Percentiles rank a stretch among this genome's conserved stretches.
Evolutionary conservation across 2,113 vertebrate genomes (phyloP).

Genomic region (Otus sunia): DNA sequence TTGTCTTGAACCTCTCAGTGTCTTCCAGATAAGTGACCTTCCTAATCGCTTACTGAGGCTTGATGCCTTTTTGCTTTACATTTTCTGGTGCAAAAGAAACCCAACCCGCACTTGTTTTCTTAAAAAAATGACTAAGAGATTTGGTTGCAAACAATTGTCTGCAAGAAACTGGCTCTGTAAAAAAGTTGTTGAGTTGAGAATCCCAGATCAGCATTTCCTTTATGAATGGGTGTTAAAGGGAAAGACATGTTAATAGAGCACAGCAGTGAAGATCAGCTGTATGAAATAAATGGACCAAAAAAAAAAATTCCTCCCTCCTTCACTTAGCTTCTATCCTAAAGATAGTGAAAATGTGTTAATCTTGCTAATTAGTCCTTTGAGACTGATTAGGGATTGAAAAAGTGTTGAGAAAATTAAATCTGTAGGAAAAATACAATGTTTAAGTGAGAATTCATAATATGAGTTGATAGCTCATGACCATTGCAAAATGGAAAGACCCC

Average conservation of each 20-base stretch:
- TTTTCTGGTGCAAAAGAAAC: background rate
- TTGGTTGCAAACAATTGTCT: background rate
- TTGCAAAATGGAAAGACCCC: background rate
- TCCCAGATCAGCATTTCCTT: background rate
- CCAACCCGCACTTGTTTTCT: background rate
- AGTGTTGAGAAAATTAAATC: constrained; percentile 37
- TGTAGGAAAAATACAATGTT: background rate
- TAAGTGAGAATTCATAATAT: background rate
- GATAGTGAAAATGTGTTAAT: background rate
- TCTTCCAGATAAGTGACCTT: background rate
- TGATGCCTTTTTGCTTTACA: background rate
- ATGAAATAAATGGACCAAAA: constrained; percentile 24
- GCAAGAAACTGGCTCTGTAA: background rate
- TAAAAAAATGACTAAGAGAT: background rate
- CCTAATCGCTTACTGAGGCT: background rate
- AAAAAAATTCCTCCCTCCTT: background rate
- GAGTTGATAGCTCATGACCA: background rate
- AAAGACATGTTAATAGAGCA: background rate
- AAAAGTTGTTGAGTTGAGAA: background rate
- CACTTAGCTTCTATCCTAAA: background rate
- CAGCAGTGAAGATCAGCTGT: background rate
- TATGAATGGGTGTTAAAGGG: background rate
- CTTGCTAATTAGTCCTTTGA: constrained; percentile 44
- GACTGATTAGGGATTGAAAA: constrained; percentile 22
- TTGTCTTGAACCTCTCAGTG: background rate